Evolutionary conservation across 1,140 invertebrate species (phyloP).

Genomic region (Plutomurus gul): DNA sequence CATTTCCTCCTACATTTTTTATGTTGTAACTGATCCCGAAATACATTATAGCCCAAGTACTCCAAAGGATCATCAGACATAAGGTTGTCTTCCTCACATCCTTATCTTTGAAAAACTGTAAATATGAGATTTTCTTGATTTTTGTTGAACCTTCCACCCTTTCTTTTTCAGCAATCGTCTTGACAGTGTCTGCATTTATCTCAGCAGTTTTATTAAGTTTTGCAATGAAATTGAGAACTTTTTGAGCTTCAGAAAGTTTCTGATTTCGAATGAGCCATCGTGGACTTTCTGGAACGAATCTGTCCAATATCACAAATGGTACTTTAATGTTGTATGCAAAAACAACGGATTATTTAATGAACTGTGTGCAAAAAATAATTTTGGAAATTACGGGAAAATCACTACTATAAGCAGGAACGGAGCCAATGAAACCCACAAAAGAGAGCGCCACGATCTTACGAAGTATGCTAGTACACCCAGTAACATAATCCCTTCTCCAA

Average conservation of each 20-base stretch:
- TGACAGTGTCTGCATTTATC: not conserved
- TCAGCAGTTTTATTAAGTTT: conserved; percentile 9
- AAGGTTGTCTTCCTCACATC: not conserved
- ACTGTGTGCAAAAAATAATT: not conserved
- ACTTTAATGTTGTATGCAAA: not conserved
- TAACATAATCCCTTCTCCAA: conserved; percentile 38
- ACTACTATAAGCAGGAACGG: not conserved
- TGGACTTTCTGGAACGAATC: conserved; percentile 45
- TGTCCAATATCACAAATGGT: not conserved
- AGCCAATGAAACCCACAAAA: not conserved
- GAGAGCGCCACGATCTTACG: not conserved
- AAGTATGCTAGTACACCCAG: conserved; percentile 28
- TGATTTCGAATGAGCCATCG: conserved; percentile 42
- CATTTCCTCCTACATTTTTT: conserved; percentile 34
- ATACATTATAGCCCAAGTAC: conserved; percentile 27
- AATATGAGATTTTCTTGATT: not conserved
- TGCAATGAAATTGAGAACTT: not conserved
- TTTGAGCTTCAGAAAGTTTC: not conserved
- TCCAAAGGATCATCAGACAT: conserved; percentile 22
- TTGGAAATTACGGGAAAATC: not conserved
- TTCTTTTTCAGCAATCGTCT: conserved; percentile 9
- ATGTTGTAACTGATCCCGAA: conserved; percentile 39
- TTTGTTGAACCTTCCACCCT: not conserved
- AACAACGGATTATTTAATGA: not conserved
- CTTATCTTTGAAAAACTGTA: conserved; percentile 29